Evolutionary conservation across 2,113 vertebrate species (phyloP), one percentile per base, ranked within the genome.

Genomic region (Callaeas wilsoni): DNA sequence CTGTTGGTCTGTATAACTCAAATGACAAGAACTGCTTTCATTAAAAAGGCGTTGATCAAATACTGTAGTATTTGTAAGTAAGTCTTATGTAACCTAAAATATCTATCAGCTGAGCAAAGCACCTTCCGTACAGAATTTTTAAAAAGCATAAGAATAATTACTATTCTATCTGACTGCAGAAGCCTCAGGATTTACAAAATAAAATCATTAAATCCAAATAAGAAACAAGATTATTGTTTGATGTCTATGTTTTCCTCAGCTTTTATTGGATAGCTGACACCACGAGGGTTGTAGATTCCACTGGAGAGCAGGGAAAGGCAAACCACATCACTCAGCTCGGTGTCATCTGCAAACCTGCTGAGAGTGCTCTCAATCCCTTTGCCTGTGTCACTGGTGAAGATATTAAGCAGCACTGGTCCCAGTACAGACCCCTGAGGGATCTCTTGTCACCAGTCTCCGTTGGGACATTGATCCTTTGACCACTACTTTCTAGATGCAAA

Each of bases 381-480:
- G 52, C 13, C 9, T 37, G 10, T 74, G 68, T 14, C 13, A 8
- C 1, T 21, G 39, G n/a, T 30, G n/a, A 10, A 26, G 29, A 15
- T 17, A 6, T 8, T 21, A 17, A 60, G 26, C 20, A 53, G 19
- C 7, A 8, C 27, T 39, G 68, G 11, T 67, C 32, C 41, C 50
- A 50, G 6, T 20, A 23, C 27, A 23, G 60, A 39, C 7, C 20
- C 37, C n/a, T 60, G 46, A 53, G 39, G 20, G 47, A 13, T 74
- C 69, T 21, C 15, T 39, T 46, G 25, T 30, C 62, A n/a, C 29
- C 0, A 0, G 1, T 13, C 17, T 49, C 49, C 29, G 7, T 5
- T 0, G 0, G 37, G 37, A 74, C 37, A 25, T 7, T 44, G 37
- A 59, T 37, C 52, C 50, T 67, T 39, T 37, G 60, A 20, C 16